Base-by-base conservation (phyloP, 2,888 invertebrate genomes). In the Drosophila putrida region DNA sequence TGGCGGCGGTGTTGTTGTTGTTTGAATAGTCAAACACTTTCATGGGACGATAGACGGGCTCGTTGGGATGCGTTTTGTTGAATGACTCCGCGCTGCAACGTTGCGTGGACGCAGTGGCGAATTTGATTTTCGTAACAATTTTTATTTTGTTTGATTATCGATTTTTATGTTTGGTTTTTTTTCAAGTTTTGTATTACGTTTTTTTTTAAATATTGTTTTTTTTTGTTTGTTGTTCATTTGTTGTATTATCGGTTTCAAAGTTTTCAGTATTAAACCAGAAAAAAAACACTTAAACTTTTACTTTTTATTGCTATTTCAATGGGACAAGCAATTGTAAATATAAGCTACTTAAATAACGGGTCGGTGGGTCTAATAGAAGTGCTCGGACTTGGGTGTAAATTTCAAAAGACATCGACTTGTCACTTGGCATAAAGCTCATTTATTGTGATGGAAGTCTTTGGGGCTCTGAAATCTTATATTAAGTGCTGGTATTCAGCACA, bases 11-110 rank as follows among this genome's bases (percentile, higher is more conserved):
- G 54, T 91, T 86, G 33, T 41, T 44, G 90, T 94, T 95, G 91
- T 96, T 96, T 77, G 95, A 95, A 93, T 96, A 96, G 92, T 96
- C 95, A 81, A 95, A 94, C 74, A 96, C 94, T 85, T 94, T 93
- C 41, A 94, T 93, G 73, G 95, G 94, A 54, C 93, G 93, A 90
- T 93, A 93, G 82, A 94, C 91, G 68, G 93, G 93, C 75, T 94
- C 94, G 50, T 70, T 66, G 47, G 46, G 33, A 35, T 43, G 36
- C 63, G 4, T 44, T 27, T 58, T 59, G 61, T 50, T 49, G 49
- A 39, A 38, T 36, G 44, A 59, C 46, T 79, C 79, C 66, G 55
- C 64, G 68, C 79, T 79, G 79, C 71, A 79, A 79, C 79, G 77
- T 79, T 65, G 59, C 47, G 65, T 65, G 62, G 62, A 68, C 51